phyloP scores from a whole-genome alignment of 2,797 vertebrate species.

The Eidolon dupreanum region DNA sequence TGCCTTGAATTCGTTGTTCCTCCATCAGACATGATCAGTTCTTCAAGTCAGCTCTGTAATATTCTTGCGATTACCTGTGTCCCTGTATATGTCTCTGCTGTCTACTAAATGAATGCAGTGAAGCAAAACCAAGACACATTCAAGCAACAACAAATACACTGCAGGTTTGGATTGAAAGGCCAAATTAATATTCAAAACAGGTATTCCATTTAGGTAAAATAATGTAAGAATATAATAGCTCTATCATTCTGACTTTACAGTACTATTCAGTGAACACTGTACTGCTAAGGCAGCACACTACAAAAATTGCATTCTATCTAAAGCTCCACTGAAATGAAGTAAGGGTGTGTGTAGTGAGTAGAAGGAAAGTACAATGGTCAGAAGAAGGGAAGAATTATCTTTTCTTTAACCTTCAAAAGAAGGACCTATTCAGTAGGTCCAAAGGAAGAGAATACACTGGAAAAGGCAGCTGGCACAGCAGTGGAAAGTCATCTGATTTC shows the following conservation, averaged over 20 bases:
- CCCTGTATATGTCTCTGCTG: slow-evolving; percentile 2
- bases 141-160: background rate
- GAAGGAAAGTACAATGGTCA: background rate
- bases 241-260: background rate
- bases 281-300: background rate
- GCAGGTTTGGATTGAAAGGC: background rate
- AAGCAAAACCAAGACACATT: slow-evolving; percentile 52
- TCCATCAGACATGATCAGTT: background rate
- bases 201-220: slow-evolving; percentile 38
- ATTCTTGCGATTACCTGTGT: slow-evolving; percentile 1
- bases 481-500: background rate
- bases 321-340: background rate
- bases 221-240: slow-evolving; percentile 18
- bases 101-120: background rate
- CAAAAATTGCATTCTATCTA: background rate
- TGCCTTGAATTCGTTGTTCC: background rate
- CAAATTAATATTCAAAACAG: slow-evolving; percentile 58
- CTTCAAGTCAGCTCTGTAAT: background rate
- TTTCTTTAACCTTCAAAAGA: slow-evolving; percentile 44
- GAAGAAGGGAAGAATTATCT: background rate
- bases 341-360: background rate
- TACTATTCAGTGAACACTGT: background rate
- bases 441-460: background rate
- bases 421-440: background rate
- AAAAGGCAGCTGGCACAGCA: background rate